phyloP scores from a whole-genome alignment of 2,888 invertebrate genomes.

The Drosophila emarginata region DNA sequence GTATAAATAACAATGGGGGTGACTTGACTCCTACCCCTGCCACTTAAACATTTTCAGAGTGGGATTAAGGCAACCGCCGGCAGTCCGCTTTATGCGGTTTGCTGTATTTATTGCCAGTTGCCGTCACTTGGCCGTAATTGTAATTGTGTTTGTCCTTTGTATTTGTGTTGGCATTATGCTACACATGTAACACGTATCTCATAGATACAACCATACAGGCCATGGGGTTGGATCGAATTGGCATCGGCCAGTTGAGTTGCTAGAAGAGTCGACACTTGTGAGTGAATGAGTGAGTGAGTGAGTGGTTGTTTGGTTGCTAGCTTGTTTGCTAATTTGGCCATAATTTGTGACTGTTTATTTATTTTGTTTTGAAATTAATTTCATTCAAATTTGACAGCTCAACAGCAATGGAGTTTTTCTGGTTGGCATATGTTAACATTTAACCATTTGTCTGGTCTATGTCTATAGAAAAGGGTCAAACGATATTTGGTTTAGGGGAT shows the following conservation, averaged over 20 bases:
- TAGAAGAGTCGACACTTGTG: conserved; percentile 45
- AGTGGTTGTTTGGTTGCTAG: background rate
- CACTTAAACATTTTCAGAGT: conserved; percentile 15
- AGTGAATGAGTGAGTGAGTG: conserved; percentile 51
- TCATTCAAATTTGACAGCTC: conserved; percentile 46
- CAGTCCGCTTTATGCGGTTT: conserved; percentile 79
- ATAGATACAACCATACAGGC: conserved; percentile 55
- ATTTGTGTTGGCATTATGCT: conserved; percentile 68
- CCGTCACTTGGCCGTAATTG: conserved; percentile 49
- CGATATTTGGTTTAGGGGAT: background rate
- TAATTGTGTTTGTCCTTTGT: conserved; percentile 31
- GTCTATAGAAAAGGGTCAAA: background rate
- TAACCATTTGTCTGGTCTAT: conserved; percentile 18
- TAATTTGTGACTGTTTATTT: conserved; percentile 79
- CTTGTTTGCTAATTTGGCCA: conserved; percentile 80
- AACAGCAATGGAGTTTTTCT: conserved; percentile 52
- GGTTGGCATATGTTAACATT: conserved; percentile 78
- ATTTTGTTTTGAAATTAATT: conserved; percentile 73
- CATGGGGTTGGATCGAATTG: conserved; percentile 13
- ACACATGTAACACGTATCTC: conserved; percentile 74
- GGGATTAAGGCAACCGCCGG: conserved; percentile 69
- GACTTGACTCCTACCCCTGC: conserved; percentile 36
- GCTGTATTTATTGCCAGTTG: conserved; percentile 77
- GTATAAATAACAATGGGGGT: conserved; percentile 67
- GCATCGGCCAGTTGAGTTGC: conserved; percentile 4